Evolutionary conservation across 2,113 vertebrate genomes (phyloP), one percentile per base, ranked within the genome.

Genomic region (Pyxicephalus adspersus): DNA sequence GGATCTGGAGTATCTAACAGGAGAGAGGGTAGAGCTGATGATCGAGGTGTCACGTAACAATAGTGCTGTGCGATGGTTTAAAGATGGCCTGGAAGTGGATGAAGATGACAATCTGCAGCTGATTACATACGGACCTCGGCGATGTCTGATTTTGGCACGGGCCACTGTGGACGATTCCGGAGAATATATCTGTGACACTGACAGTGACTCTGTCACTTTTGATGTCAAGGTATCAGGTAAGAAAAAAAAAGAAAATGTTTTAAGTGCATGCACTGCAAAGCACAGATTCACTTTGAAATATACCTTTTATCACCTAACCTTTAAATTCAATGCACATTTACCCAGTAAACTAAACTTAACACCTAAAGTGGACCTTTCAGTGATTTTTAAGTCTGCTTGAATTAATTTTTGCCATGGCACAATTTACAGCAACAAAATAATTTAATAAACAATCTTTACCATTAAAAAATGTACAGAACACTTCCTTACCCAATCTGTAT

Each of bases 161-260:
- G 88, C 91, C 78, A 87, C 89, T 0, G 86, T 89, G 0, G 92
- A 94, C 77, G 92, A 92, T 9, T 87, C 92, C n/a, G 95, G 92
- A 16, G 93, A 94, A 83, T 95, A 94, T 86, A 93, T 93, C 88
- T 96, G 95, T 2, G 94, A 96, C 90, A 94, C 91, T 64, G 92
- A 92, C 75, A 93, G 96, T 81, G 94, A 96, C 83, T 90, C 92
- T 0, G 83, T 92, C 83, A 92, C 93, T 89, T 95, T 96, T 75
- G 93, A 91, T 29, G 87, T 94, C 89, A 91, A 91, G 18, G 83
- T 95, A 66, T 89, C 95, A 90, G 96, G 97, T 98, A 87, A 93
- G 92, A 84, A 55, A 22, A 26, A 60, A 15, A 9, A 9, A 45
- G 8, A 45, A 45, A 13, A 1, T 2, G 38, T 11, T 13, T 13